These are phyloP conservation scores for Hemibagrus guttatus DNA, from an alignment of 2,797 vertebrate species.

Conservation along the genomic window DNA sequence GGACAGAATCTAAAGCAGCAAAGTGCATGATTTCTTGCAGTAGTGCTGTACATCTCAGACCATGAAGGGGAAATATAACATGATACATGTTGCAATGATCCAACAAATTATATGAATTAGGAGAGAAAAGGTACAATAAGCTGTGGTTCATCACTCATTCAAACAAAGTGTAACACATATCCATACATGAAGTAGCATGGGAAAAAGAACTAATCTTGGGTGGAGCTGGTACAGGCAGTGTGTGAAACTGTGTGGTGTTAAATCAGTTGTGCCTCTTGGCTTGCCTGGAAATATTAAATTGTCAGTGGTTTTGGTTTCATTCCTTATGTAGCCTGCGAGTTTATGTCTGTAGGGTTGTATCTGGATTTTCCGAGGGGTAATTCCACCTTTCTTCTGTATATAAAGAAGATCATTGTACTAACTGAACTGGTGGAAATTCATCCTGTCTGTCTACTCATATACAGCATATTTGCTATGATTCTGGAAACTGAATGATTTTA, in stretches of 20 bases:
- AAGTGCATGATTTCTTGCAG: conserved; percentile 17
- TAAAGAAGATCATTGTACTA: conserved; percentile 14
- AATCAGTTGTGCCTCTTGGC: neutral
- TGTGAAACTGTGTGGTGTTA: conserved; percentile 14
- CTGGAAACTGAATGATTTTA: neutral
- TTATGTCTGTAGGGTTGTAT: neutral
- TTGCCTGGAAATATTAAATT: conserved; percentile 23
- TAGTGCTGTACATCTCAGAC: neutral
- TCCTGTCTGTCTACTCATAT: neutral
- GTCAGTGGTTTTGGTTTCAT: conserved; percentile 30
- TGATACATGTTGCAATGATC: neutral
- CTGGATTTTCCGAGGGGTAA: neutral
- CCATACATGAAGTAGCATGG: neutral
- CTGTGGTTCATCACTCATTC: conserved; percentile 16
- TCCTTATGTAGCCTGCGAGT: conserved; percentile 13
- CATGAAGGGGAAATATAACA: neutral
- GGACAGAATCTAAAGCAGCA: conserved; percentile 30
- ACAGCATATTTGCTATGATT: neutral
- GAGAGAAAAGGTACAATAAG: neutral
- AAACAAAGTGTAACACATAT: neutral
- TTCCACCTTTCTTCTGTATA: conserved; percentile 23
- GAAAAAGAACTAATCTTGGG: neutral
- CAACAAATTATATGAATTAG: conserved; percentile 4
- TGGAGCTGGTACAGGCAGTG: conserved; percentile 20
- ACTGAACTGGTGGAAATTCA: neutral